Base-by-base conservation (phyloP, 2,113 vertebrate species). In the Malaclemys terrapin region DNA sequence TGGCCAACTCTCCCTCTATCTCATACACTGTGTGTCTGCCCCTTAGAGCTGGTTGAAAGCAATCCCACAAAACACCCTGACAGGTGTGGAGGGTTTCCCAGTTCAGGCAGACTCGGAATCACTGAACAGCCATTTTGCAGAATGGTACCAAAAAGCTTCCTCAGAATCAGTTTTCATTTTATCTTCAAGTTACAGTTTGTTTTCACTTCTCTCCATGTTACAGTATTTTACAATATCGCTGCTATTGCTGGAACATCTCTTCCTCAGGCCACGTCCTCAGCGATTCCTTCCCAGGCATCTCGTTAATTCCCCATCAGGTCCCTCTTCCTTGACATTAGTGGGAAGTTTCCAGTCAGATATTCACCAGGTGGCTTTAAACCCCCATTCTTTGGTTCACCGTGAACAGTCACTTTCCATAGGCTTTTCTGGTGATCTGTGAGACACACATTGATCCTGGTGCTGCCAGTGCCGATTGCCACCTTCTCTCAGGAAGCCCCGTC, bases 141-240 rank as follows among this genome's bases (percentile, higher is more conserved):
- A 35, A 62, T 31, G 29, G 29, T 35, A 31, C 13, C 59, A 16
- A 62, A 62, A 16, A 31, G 27, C 27, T 35, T 62, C 59, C 59
- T 35, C 12, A 13, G 59, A 35, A 62, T 31, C 59, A 27, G 24
- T 22, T 7, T 22, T 54, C 20, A 54, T 57, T 27, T 31, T 31
- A 62, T 62, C 59, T 62, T 31, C 59, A 62, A 62, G 59, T 16
- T 35, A 31, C 13, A 6, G 29, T 62, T 62, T 62, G 53, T 82
- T 16, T 22, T 29, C 69, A 14, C 38, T 47, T 1, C 53, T 20
- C 31, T 42, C 7, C 47, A 2, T 1, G 6, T 24, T 0, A 0
- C 19, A 0, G 10, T 1, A 7, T 9, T 6, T 6, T 5, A 3
- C 53, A 7, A 17, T 5, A 0, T 31, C 11, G 78, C 85, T 27